Percentiles rank a stretch among this genome's conserved stretches.
Evolutionary conservation across 2,888 invertebrate genomes (phyloP).

Genomic region (Eremobia ochroleuca): DNA sequence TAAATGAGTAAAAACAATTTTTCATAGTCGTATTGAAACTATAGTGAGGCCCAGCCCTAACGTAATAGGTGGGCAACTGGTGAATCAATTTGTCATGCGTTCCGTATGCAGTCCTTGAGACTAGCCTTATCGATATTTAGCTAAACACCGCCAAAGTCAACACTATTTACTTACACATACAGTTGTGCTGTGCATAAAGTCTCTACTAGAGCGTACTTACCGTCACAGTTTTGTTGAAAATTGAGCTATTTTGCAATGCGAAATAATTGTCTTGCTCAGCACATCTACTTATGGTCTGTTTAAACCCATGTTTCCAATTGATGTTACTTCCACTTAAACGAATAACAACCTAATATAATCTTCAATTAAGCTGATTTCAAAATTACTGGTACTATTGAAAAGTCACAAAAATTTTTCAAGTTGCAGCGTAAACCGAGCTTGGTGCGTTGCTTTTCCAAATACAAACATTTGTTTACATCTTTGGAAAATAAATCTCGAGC

Average conservation of each 20-base stretch:
- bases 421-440: no score
- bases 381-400: background rate
- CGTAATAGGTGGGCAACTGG: conserved; percentile 63
- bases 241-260: background rate
- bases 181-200: background rate
- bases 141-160: conserved; percentile 68
- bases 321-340: background rate
- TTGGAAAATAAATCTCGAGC: background rate
- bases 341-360: background rate
- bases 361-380: background rate
- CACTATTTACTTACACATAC: conserved; percentile 34
- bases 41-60: conserved; percentile 47
- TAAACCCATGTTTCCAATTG: background rate
- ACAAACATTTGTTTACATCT: background rate
- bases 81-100: conserved; percentile 78
- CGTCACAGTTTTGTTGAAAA: background rate
- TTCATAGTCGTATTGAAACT: background rate
- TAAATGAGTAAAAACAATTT: background rate
- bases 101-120: conserved; percentile 73
- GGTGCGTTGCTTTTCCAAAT: background rate
- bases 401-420: no score
- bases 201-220: background rate
- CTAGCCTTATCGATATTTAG: conserved; percentile 71
- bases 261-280: background rate
- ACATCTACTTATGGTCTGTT: background rate